Conservation (phyloP, 2,113 vertebrate species). For the Hippocampus barbouri region DNA sequence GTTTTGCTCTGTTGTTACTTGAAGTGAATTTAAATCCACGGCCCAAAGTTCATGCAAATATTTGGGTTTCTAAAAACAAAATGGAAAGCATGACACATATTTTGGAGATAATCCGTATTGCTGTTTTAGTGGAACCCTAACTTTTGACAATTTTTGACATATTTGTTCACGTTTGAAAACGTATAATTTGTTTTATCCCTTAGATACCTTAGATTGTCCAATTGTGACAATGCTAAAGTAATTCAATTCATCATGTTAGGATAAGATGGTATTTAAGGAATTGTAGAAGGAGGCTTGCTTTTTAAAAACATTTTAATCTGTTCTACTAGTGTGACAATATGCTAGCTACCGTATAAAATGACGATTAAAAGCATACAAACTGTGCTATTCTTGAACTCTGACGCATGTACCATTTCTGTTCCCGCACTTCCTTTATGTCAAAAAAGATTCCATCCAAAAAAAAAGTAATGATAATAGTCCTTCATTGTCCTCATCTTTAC, state of each 20-base stretch:
- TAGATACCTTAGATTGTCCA: background rate
- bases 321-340: background rate
- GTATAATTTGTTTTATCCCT: background rate
- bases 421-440: background rate
- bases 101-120: background rate
- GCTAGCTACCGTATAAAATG: background rate
- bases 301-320: no score
- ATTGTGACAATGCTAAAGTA: background rate
- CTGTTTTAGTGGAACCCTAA: background rate
- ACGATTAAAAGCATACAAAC: background rate
- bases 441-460: background rate
- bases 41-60: conserved; percentile 10
- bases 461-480: no score
- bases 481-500: background rate
- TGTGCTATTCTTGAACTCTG: background rate
- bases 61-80: conserved; percentile 1
- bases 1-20: conserved; percentile 14
- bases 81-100: background rate
- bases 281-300: no score
- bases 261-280: no score
- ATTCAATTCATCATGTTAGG: background rate
- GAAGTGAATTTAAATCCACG: conserved; percentile 12
- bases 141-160: background rate
- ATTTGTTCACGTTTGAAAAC: background rate
- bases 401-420: background rate